Evolutionary conservation across 2,797 vertebrate species (phyloP), one percentile per base, ranked within the genome.

Genomic region (Sebastes melanostomus): DNA sequence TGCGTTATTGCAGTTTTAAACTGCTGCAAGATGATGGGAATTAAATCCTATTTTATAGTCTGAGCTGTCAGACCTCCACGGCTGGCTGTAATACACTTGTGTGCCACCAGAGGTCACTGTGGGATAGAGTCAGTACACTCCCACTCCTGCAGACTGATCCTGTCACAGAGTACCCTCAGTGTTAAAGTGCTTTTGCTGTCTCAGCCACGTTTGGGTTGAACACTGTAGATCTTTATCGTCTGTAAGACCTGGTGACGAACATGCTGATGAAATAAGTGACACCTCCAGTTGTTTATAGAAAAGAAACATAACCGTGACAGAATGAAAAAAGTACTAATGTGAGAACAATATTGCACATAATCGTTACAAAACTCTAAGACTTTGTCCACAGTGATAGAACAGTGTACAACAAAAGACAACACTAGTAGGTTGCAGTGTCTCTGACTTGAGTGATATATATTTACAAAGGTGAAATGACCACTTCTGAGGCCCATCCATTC

Each of bases 271-370:
- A 68, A 38, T 50, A 82, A 85, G 68, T 59, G 78, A 88, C 77
- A 68, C 81, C 76, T 88, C 66, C 61, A 38, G 73, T 74, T 67
- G 54, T 66, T 36, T 8, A 42, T 75, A 86, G 6, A 75, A 79
- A 82, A 77, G 46, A 89, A 83, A 82, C 14, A 71, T 1, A 82
- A 63, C 2, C 14, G 32, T 38, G 59, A n/a, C 62, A 13, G 72
- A 91, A 80, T 29, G 25, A 76, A 85, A 79, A 79, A 60, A 78
- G 29, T 52, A 80, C 20, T 46, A 65, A 83, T 80, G 80, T 77
- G 79, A 88, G 92, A 92, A 93, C 88, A 92, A 93, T 95, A 95
- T 95, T 96, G 94, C 94, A 95, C 94, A 82, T 92, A 88, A 93
- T 91, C 86, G 77, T 46, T 89, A 95, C 91, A 93, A 93, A 94